phyloP scores from a whole-genome alignment of 2,113 vertebrate genomes.

The Catharus minimus region DNA sequence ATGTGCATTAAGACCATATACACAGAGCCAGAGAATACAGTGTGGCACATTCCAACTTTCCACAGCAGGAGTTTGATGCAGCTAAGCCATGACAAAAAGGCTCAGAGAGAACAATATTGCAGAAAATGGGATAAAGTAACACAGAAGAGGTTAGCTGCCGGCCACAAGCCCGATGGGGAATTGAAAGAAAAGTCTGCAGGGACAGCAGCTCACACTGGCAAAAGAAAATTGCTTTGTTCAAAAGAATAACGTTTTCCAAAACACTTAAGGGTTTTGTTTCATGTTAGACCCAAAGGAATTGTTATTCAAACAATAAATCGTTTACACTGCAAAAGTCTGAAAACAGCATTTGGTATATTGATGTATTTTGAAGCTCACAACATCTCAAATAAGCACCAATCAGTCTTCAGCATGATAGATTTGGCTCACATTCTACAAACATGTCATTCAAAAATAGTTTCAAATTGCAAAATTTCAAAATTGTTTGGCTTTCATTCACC shows the following conservation, averaged over 20 bases:
- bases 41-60: neutral
- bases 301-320: neutral
- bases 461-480: neutral
- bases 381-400: neutral
- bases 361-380: neutral
- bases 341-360: neutral
- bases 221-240: neutral
- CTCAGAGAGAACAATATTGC: conserved; percentile 1
- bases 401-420: neutral
- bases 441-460: neutral
- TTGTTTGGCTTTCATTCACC: neutral
- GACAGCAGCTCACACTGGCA: neutral
- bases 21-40: neutral
- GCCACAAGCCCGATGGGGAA: neutral
- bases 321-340: neutral
- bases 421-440: neutral
- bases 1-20: neutral
- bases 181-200: neutral
- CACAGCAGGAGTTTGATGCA: neutral
- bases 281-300: neutral
- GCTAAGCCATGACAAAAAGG: conserved; percentile 11
- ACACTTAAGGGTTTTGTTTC: neutral
- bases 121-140: conserved; percentile 20
- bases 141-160: neutral
- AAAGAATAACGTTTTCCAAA: neutral